A percentile compares a stretch with the other conserved stretches of the same genome.
These are phyloP conservation scores for Leptinotarsa texana DNA, from an alignment of 1,140 invertebrate species.

Conservation along the genomic window DNA sequence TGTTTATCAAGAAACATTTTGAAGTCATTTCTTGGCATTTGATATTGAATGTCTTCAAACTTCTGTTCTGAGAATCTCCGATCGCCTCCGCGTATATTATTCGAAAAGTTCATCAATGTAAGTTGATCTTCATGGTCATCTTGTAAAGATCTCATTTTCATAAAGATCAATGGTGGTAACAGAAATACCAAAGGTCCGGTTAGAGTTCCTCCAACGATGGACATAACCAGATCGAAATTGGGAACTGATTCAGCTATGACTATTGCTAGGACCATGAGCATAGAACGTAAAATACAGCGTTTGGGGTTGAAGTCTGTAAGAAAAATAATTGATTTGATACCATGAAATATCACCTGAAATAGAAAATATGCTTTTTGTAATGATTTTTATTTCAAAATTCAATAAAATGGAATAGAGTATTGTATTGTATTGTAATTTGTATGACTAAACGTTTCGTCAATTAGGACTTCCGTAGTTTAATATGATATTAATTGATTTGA, in stretches of 20 bases:
- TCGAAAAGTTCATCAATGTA: conserved; percentile 37
- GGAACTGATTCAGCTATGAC: conserved; percentile 82
- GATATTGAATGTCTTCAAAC: not conserved
- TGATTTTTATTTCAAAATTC: too few species aligned
- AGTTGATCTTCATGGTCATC: conserved; percentile 34
- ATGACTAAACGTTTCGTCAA: too few species aligned
- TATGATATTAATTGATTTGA: too few species aligned
- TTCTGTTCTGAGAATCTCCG: conserved; percentile 27
- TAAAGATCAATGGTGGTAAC: conserved; percentile 82
- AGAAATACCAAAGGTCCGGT: conserved; percentile 85
- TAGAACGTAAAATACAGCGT: conserved; percentile 73
- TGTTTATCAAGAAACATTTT: conserved; percentile 32
- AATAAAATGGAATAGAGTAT: too few species aligned
- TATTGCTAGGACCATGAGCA: conserved; percentile 71
- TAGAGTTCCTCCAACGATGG: conserved; percentile 81
- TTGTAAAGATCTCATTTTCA: conserved; percentile 56
- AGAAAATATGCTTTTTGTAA: too few species aligned
- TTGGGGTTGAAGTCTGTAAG: conserved; percentile 78
- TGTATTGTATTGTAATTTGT: too few species aligned
- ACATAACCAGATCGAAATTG: conserved; percentile 86
- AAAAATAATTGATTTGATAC: conserved; percentile 7
- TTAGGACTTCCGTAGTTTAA: too few species aligned
- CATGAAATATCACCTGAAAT: too few species aligned
- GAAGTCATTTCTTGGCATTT: not conserved
- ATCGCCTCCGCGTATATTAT: conserved; percentile 26